Base-by-base conservation (phyloP, 2,113 vertebrate species). In the Microcebus ravelobensis region DNA sequence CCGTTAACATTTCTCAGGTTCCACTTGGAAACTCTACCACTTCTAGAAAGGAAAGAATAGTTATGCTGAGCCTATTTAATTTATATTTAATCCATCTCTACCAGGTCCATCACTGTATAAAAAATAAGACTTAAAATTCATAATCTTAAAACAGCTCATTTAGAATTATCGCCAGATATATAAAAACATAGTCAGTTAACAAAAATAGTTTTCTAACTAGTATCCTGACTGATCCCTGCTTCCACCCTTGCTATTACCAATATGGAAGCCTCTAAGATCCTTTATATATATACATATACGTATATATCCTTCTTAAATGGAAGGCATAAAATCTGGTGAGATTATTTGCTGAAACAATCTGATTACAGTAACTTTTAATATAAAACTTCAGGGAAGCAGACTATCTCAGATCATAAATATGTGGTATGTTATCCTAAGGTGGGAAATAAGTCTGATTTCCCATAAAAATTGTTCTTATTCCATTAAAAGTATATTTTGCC, bases 51-150 rank as follows among this genome's bases (percentile, higher is more conserved):
- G 34, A 77, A 90, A 59, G 23, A 57, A 68, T 34, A 89, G 42
- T 89, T 86, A 67, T 29, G 11, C 21, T 59, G 68, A 86, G n/a
- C 2, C 17, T 95, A 65, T 50, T 65, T 86, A 85, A 68, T 94
- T 95, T 85, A 11, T 57, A 18, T 68, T 91, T 93, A 95, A 42
- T 91, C 7, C 15, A 42, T 63, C 27, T 63, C 50, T 12, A 63
- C 63, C 29, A 80, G 29, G 55, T 79, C n/a, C 31, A 82, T 55
- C 2, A n/a, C 20, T 61, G 6, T 90, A 59, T 87, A 29, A 92
- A 94, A 97, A 92, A 74, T 25, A 84, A 85, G 25, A 10, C n/a
- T 76, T 68, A 90, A 93, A 71, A 73, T 68, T 74, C 52, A 83
- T 59, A 82, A 73, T 34, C 25, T 45, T 87, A 92, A 77, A 14